Base-by-base conservation (phyloP, 2,888 invertebrate species). In the Chironomus tentans region DNA sequence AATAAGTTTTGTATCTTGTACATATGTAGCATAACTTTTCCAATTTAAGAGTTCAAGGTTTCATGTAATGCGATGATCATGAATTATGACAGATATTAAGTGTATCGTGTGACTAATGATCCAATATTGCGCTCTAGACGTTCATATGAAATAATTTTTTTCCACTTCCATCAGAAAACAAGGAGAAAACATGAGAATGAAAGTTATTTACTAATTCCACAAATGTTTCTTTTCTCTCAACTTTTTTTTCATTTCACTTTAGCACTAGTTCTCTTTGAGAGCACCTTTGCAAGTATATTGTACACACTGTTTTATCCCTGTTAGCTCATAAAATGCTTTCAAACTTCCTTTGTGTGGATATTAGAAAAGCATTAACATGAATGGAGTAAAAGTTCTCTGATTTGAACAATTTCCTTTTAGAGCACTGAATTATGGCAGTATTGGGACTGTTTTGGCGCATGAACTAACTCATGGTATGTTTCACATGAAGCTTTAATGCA, bases 401-500 rank as follows among this genome's bases (percentile, higher is more conserved):
- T 38, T 38, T 38, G 10, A 38, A 1, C 1, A 38, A n/a, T 56
- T 56, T 78, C 79, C 77, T 84, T 85, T 4, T 81, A 94, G 93
- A 81, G 91, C 92, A 2, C 84, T 94, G 48, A 92, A 94, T 84
- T 94, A 93, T 81, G 94, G 93, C 6, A 90, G 93, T 0, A 87
- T 94, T 78, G 93, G 93, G 2, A 87, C 91, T 0, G 88, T 93
- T 77, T 84, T 94, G 69, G 93, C 93, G 2, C 94, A 94, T 80
- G 94, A 89, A 81, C 84, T 88, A 76, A 88, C 88, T 3, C 89
- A 89, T 79, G 89, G 89, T 74, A 38, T 15, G 70, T 38, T 4
- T 0, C 2, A 0, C 21, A 65, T 86, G 86, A 6, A 48, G 47
- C 2, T 72, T 76, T 77, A 68, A 72, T 48, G 13, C 38, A 2